A percentile compares a stretch with the other conserved stretches of the same genome.
Conservation (phyloP, 2,888 invertebrate genomes). For the Euplexia lucipara region DNA sequence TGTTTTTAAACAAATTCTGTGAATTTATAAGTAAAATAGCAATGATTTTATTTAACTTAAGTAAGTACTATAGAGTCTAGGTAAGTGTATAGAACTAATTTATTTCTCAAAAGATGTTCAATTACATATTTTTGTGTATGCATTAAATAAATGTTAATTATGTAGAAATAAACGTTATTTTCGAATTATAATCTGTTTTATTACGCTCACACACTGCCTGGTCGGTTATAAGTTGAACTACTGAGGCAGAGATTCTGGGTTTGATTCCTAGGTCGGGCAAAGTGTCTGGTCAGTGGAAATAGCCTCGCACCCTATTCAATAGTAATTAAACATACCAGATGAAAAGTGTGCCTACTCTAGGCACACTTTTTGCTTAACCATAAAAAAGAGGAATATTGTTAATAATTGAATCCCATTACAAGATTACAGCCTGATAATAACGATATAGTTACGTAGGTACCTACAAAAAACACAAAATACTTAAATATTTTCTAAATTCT, state of each 20-base stretch:
- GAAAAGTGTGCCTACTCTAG: too few relatives aligned
- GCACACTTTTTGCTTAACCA: too few relatives aligned
- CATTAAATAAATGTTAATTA: conserved; percentile 66
- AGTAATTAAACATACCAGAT: too few relatives aligned
- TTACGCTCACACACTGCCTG: not conserved
- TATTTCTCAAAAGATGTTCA: conserved; percentile 62
- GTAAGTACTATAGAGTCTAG: conserved; percentile 44
- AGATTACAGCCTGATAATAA: too few relatives aligned
- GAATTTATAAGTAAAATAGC: conserved; percentile 60
- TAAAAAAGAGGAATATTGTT: too few relatives aligned
- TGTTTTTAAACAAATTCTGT: conserved; percentile 61
- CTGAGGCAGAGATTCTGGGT: too few relatives aligned
- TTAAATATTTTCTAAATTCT: not conserved
- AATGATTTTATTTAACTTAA: conserved; percentile 54
- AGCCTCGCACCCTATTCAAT: too few relatives aligned
- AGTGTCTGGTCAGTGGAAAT: too few relatives aligned
- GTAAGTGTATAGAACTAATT: conserved; percentile 50
- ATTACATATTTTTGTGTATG: conserved; percentile 65
- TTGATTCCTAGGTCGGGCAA: too few relatives aligned
- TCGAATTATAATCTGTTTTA: conserved; percentile 39
- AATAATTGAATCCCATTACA: too few relatives aligned
- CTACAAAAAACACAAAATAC: not conserved
- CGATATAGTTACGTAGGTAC: too few relatives aligned
- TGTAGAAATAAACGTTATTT: conserved; percentile 67
- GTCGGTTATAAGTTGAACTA: too few relatives aligned